phyloP scores from a whole-genome alignment of 2,888 invertebrate species.

The Trichogramma dendrolimi region DNA sequence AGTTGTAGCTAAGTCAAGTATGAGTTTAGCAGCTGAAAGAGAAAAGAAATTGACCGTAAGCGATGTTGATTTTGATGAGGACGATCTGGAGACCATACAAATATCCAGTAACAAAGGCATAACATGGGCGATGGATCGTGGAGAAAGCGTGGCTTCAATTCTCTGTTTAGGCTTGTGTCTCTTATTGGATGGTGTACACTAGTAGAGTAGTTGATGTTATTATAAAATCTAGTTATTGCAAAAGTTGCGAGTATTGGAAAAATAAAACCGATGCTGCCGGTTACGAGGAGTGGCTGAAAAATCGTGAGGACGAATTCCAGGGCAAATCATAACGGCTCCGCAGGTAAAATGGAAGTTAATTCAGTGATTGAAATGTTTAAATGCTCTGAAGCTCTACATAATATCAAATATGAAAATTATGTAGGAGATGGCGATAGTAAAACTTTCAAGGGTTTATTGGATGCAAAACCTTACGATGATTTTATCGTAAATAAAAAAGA shows the following conservation, averaged over 20 bases:
- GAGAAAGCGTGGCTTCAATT: slow-evolving; percentile 25
- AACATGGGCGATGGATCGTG: slow-evolving; percentile 28
- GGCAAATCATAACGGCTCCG: slow-evolving; percentile 28
- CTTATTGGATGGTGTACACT: slow-evolving; percentile 22
- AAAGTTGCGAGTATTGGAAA: slow-evolving; percentile 21
- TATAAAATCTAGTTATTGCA: slow-evolving; percentile 22
- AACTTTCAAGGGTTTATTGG: slow-evolving; percentile 25
- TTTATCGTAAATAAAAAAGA: too few species aligned
- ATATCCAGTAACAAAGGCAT: too few species aligned
- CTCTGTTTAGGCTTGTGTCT: slow-evolving; percentile 13
- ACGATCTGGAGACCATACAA: slow-evolving; percentile 7
- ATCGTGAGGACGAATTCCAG: slow-evolving; percentile 20
- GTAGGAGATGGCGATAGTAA: slow-evolving; percentile 24
- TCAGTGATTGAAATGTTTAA: slow-evolving; percentile 23
- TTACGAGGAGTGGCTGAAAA: slow-evolving; percentile 25
- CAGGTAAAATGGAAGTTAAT: slow-evolving; percentile 30
- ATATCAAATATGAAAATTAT: slow-evolving; percentile 19
- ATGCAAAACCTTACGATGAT: too few species aligned
- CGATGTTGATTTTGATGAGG: too few species aligned
- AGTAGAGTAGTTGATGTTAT: slow-evolving; percentile 25
- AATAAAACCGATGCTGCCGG: slow-evolving; percentile 23
- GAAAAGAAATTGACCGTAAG: slow-evolving; percentile 13
- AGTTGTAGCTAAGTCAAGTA: slow-evolving; percentile 20
- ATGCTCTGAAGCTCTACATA: slow-evolving; percentile 11
- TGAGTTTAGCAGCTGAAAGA: slow-evolving; percentile 19